These are phyloP conservation scores for Ophonus ardosiacus DNA, from an alignment of 2,888 invertebrate genomes.

Conservation along the genomic window DNA sequence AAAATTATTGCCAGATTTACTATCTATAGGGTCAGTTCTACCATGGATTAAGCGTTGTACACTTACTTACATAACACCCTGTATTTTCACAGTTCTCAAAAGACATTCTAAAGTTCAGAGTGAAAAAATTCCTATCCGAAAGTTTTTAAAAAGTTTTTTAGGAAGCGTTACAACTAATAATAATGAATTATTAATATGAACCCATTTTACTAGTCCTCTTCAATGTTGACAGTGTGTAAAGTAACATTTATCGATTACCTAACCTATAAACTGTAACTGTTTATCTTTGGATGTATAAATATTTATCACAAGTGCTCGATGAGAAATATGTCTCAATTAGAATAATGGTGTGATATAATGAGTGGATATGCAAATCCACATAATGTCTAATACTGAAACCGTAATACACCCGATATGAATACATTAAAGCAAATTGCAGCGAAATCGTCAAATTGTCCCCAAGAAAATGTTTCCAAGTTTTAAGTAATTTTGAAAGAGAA, in stretches of 20 bases:
- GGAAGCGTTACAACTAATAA: too few relatives aligned
- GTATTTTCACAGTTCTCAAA: too few relatives aligned
- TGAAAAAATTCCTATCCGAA: too few relatives aligned
- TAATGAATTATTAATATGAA: neutral
- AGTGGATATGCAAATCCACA: constrained; percentile 28
- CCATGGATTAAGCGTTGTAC: too few relatives aligned
- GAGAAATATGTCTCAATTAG: constrained; percentile 20
- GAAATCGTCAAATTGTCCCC: constrained; percentile 9
- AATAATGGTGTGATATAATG: constrained; percentile 19
- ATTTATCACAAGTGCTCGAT: neutral
- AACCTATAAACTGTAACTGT: neutral
- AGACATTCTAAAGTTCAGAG: too few relatives aligned
- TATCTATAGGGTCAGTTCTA: too few relatives aligned
- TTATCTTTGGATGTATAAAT: neutral
- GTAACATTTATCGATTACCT: constrained; percentile 2
- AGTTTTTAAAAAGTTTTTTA: too few relatives aligned
- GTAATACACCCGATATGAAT: constrained; percentile 10
- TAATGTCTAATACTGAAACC: constrained; percentile 18
- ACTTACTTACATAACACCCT: too few relatives aligned
- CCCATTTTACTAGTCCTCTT: neutral
- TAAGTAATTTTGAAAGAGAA: neutral
- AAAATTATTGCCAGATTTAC: too few relatives aligned
- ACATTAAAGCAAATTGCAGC: constrained; percentile 16
- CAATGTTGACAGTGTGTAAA: neutral
- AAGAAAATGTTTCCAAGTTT: constrained; percentile 1